A percentile compares a stretch with the other conserved stretches of the same genome.
Evolutionary conservation across 2,113 vertebrate species (phyloP).

Genomic region (Poeciliopsis occidentalis): DNA sequence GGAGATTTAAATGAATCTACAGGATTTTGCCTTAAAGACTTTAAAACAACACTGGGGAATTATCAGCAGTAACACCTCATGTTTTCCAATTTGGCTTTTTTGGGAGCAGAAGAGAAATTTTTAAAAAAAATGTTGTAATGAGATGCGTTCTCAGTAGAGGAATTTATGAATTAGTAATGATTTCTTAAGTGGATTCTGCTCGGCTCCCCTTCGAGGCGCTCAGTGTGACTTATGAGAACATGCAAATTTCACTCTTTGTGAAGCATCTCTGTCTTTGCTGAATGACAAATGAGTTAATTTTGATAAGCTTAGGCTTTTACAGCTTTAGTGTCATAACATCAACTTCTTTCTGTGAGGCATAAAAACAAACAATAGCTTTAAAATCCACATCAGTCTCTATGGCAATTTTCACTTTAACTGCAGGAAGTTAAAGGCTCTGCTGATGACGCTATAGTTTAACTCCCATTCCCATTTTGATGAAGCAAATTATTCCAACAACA

Average conservation of each 20-base stretch:
- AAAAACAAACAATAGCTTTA: slow-evolving; percentile 21
- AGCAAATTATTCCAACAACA: slow-evolving; percentile 24
- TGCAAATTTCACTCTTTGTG: slow-evolving; percentile 59
- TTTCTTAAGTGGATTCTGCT: slow-evolving; percentile 67
- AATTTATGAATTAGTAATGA: slow-evolving; percentile 72
- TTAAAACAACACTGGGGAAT: background rate
- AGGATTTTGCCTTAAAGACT: background rate
- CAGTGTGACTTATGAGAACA: slow-evolving; percentile 66
- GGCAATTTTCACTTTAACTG: slow-evolving; percentile 15
- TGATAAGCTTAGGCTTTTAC: slow-evolving; percentile 32
- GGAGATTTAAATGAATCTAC: background rate
- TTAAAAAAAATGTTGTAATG: slow-evolving; percentile 50
- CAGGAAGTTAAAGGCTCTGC: slow-evolving; percentile 19
- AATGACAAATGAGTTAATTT: slow-evolving; percentile 60
- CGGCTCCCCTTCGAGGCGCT: slow-evolving; percentile 51
- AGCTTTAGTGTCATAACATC: slow-evolving; percentile 15
- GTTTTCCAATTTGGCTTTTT: slow-evolving; percentile 36
- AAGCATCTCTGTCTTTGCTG: slow-evolving; percentile 41
- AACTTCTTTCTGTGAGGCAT: slow-evolving; percentile 15
- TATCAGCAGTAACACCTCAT: slow-evolving; percentile 32
- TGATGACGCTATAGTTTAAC: slow-evolving; percentile 10
- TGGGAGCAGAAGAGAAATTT: slow-evolving; percentile 19
- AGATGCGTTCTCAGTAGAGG: slow-evolving; percentile 53
- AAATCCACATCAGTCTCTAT: background rate
- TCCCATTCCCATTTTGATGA: slow-evolving; percentile 42